phyloP scores from a whole-genome alignment of 2,113 vertebrate genomes.

The Albula glossodonta region DNA sequence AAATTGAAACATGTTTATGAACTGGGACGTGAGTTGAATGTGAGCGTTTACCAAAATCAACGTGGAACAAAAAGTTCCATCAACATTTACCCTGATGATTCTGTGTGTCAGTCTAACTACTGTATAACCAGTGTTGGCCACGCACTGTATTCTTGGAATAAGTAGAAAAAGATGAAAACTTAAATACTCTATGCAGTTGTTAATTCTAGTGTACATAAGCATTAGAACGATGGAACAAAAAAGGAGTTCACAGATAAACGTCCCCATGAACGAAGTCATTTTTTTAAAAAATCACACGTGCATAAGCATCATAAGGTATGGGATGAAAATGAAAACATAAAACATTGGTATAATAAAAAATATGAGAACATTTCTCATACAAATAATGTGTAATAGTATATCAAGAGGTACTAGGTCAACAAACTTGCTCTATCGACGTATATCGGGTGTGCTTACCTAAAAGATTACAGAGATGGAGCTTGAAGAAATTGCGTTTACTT shows the following conservation, averaged over 20 bases:
- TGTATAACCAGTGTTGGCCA: not conserved
- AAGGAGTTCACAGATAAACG: not conserved
- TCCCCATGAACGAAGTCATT: not conserved
- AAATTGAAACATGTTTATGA: not conserved
- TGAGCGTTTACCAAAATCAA: not conserved
- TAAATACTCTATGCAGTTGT: not conserved
- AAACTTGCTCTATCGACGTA: not conserved
- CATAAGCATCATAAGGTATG: not conserved
- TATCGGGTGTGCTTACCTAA: slow-evolving; percentile 22
- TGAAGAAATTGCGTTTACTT: slow-evolving; percentile 14
- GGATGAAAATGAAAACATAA: not conserved
- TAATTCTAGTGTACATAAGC: not conserved
- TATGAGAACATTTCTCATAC: not conserved
- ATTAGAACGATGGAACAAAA: not conserved
- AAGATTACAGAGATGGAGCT: not conserved
- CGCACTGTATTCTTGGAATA: not conserved
- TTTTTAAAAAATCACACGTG: not conserved
- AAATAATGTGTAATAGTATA: not conserved
- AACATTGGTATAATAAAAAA: not conserved
- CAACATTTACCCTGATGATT: not conserved
- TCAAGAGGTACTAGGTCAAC: not conserved
- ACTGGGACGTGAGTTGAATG: not conserved
- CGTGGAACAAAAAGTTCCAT: not conserved
- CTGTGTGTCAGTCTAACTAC: not conserved
- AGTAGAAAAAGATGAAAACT: not conserved